Evolutionary conservation across 2,888 invertebrate genomes (phyloP).

Genomic region (Neria commutata): DNA sequence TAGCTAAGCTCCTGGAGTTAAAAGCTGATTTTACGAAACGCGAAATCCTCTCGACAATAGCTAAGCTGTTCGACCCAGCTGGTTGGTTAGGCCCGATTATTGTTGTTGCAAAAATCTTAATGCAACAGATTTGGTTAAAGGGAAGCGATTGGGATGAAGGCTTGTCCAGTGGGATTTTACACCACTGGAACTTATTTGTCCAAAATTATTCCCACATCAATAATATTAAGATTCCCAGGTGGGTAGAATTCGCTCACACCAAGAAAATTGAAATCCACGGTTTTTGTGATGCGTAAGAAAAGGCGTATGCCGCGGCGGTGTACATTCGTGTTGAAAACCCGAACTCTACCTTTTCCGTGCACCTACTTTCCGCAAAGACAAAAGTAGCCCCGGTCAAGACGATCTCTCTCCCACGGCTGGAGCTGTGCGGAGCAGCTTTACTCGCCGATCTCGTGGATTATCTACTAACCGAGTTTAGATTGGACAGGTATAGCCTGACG

Average conservation of each 20-base stretch:
- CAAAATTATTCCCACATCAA: conserved; percentile 14
- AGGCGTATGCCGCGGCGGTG: no score
- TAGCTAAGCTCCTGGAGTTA: not conserved
- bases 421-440: no score
- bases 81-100: conserved; percentile 27
- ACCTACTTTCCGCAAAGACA: no score
- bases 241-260: conserved; percentile 12
- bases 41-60: conserved; percentile 23
- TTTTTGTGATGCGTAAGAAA: no score
- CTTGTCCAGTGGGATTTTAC: not conserved
- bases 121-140: conserved; percentile 29
- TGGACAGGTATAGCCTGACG: no score
- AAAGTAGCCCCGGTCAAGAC: no score
- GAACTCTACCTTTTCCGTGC: no score
- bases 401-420: no score
- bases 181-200: conserved; percentile 13
- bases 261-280: conserved; percentile 11
- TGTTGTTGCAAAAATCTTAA: conserved; percentile 25
- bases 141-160: conserved; percentile 19
- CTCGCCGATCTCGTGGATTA: no score
- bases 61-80: conserved; percentile 28
- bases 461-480: no score
- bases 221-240: conserved; percentile 19
- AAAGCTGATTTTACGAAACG: no score
- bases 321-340: no score